These are phyloP conservation scores for Fundulus diaphanus DNA, from an alignment of 2,797 vertebrate species.

Conservation along the genomic window DNA sequence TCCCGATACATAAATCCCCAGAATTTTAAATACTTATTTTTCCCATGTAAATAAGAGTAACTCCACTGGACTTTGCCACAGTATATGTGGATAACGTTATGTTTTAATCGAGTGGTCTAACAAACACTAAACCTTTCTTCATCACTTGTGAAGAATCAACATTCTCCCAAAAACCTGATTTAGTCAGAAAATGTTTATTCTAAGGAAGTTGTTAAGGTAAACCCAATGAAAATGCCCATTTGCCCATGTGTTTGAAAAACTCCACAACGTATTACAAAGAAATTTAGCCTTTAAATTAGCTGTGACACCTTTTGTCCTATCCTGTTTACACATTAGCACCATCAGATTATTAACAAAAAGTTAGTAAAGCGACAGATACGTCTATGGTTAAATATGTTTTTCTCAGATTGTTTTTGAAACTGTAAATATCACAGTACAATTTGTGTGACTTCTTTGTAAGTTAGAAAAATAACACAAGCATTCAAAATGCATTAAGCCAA, in stretches of 20 bases:
- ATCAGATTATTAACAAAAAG: not conserved
- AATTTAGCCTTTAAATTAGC: not conserved
- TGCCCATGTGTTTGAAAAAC: not conserved
- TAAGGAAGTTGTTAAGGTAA: not conserved
- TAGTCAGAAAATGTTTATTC: not conserved
- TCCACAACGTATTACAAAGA: not conserved
- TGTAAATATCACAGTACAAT: too few species aligned
- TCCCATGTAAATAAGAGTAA: not conserved
- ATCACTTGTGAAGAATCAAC: not conserved
- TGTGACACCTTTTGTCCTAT: not conserved
- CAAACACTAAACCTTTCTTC: not conserved
- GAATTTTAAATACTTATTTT: not conserved
- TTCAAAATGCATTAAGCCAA: not conserved
- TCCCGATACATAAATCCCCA: not conserved
- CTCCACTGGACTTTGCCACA: not conserved
- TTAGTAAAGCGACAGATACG: not conserved
- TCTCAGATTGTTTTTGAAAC: too few species aligned
- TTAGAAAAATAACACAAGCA: not conserved
- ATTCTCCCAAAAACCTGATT: not conserved
- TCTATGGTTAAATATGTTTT: not conserved
- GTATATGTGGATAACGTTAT: not conserved
- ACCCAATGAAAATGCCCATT: not conserved
- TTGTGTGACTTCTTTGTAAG: not conserved
- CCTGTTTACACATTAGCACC: not conserved
- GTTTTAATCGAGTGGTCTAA: not conserved